Percentiles rank a stretch among this genome's conserved stretches.
Evolutionary conservation across 2,113 vertebrate genomes (phyloP).

Genomic region (Acrocephalus arundinaceus): DNA sequence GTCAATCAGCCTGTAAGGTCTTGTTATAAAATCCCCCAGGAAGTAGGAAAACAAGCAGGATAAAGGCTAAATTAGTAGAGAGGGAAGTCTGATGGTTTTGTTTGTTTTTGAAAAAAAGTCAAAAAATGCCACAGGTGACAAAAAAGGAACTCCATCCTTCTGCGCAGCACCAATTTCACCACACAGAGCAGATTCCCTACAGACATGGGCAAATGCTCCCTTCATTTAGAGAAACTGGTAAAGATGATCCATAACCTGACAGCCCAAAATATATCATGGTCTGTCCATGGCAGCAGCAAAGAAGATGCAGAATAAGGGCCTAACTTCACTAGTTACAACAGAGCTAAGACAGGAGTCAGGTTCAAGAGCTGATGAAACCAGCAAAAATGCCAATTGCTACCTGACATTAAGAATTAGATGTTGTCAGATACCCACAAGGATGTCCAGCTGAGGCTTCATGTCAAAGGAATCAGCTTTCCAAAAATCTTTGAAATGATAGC

Average conservation of each 20-base stretch:
- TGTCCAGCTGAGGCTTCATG: not conserved
- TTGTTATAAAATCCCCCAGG: not conserved
- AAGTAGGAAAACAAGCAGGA: not conserved
- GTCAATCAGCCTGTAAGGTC: not conserved
- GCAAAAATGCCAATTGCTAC: not conserved
- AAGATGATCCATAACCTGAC: not conserved
- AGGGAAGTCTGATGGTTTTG: not conserved
- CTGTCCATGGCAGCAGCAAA: not conserved
- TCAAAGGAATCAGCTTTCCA: not conserved
- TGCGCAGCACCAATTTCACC: not conserved
- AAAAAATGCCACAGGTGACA: not conserved
- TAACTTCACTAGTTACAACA: not conserved
- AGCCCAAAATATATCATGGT: not conserved
- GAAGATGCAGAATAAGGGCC: not conserved
- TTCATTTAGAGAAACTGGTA: not conserved
- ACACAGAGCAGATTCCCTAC: not conserved
- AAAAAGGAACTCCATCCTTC: not conserved
- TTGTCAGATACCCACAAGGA: not conserved
- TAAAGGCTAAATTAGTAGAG: not conserved
- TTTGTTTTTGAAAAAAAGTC: not conserved
- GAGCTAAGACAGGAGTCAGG: not conserved
- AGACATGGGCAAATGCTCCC: not conserved
- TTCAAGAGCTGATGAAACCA: not conserved
- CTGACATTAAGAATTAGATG: not conserved
- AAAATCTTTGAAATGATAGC: not conserved